A percentile compares a stretch with the other conserved stretches of the same genome.
These are phyloP conservation scores for Nilaparvata lugens DNA, from an alignment of 1,140 invertebrate genomes.

Conservation along the genomic window DNA sequence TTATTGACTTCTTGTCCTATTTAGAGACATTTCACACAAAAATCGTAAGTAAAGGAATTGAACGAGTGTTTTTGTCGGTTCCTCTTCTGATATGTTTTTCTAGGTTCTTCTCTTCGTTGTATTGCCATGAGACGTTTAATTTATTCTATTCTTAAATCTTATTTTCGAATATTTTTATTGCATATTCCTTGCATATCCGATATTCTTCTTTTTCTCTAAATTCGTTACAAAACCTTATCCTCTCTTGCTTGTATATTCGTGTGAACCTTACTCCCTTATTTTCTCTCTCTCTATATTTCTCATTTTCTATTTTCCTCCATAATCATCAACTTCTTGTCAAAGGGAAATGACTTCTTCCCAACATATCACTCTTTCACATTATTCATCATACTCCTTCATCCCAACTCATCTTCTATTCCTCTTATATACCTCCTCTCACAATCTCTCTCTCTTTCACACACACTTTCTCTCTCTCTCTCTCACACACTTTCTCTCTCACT, in stretches of 20 bases:
- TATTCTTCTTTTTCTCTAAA: conserved; percentile 13
- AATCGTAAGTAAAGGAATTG: too few species aligned
- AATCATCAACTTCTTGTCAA: too few species aligned
- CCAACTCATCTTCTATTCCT: background rate
- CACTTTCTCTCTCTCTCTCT: background rate
- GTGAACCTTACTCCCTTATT: background rate
- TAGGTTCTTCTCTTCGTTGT: too few species aligned
- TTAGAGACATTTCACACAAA: too few species aligned
- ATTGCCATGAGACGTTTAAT: too few species aligned
- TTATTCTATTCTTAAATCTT: too few species aligned
- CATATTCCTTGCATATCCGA: background rate
- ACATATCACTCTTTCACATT: too few species aligned
- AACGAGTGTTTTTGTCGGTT: background rate
- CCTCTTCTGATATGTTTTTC: too few species aligned
- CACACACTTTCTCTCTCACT: background rate
- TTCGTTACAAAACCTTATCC: too few species aligned
- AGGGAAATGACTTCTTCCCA: too few species aligned
- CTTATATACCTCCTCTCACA: background rate
- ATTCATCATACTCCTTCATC: background rate
- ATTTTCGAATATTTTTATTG: background rate
- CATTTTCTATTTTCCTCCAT: background rate
- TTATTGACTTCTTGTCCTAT: too few species aligned
- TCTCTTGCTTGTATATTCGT: background rate
- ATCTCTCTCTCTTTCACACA: background rate
- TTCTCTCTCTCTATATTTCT: background rate